Base-by-base conservation (phyloP, 1,140 invertebrate genomes). In the Cyphomyrmex costatus region DNA sequence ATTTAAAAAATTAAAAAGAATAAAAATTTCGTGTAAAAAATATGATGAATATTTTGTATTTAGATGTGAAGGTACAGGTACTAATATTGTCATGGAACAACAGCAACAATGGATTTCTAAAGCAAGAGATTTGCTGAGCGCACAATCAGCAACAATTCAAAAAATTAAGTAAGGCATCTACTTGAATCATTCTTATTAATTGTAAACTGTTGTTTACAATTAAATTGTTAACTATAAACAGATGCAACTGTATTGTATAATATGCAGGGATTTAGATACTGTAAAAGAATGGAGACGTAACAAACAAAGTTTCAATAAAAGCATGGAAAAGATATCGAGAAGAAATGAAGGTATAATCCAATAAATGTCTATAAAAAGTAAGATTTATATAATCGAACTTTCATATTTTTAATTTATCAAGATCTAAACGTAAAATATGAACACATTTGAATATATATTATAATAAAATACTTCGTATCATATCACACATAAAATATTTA, bases 241-340 rank as follows among this genome's bases (percentile, higher is more conserved):
- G n/a, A 19, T 33, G 3, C n/a, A n/a, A 58, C 46, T 85, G 12
- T 63, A 56, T 71, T 71, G n/a, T 77, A 7, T 46, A 60, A 77
- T 70, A 65, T 65, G 65, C 53, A 94, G 94, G 58, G 89, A 94
- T 86, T 79, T 80, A 78, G 73, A 83, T 21, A 82, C 74, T 60
- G 21, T 94, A 74, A 91, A 88, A 58, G 42, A 92, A 36, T 94
- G 94, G 94, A 92, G 92, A 85, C 63, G 63, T 16, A 87, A 93
- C 79, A 88, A 66, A 68, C 90, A 80, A 71, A 93, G 90, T 86
- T 92, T 89, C 12, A 70, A 61, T 71, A 92, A 86, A 91, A 91
- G 91, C 82, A 93, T 93, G 86, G 82, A 85, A n/a, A 93, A 90
- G 68, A 91, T 91, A 33, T 78, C 86, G 14, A 91, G 19, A 58